These are phyloP conservation scores for Picathartes gymnocephalus DNA, from an alignment of 2,113 vertebrate genomes.

Conservation along the genomic window DNA sequence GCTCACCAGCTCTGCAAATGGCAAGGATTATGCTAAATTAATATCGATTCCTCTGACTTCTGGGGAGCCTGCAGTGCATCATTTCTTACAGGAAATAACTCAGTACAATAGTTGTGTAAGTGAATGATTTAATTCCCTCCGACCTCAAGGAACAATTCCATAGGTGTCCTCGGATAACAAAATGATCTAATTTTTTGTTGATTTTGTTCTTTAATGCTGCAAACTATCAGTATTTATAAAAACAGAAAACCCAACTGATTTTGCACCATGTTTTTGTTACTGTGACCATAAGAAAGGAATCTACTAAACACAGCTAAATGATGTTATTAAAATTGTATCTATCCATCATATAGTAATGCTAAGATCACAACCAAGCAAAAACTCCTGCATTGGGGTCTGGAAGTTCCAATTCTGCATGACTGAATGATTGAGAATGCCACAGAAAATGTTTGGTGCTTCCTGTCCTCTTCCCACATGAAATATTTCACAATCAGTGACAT, in stretches of 20 bases:
- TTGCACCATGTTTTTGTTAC: slow-evolving; percentile 76
- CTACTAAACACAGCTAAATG: slow-evolving; percentile 52
- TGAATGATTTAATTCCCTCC: slow-evolving; percentile 34
- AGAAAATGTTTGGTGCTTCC: slow-evolving; percentile 58
- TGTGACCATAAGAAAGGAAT: slow-evolving; percentile 69
- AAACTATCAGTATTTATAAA: slow-evolving; percentile 77
- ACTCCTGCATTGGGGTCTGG: slow-evolving; percentile 31
- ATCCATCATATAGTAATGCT: slow-evolving; percentile 22
- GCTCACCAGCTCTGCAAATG: slow-evolving; percentile 44
- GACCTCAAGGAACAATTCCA: slow-evolving; percentile 19
- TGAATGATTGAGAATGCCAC: slow-evolving; percentile 52
- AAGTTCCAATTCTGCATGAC: slow-evolving; percentile 65
- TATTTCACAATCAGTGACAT: slow-evolving; percentile 10
- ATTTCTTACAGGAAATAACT: slow-evolving; percentile 52
- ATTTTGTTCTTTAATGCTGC: slow-evolving; percentile 73
- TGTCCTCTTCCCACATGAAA: slow-evolving; percentile 58
- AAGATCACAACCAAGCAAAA: slow-evolving; percentile 58
- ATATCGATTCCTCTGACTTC: slow-evolving; percentile 20
- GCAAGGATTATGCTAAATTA: slow-evolving; percentile 51
- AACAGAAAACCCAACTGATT: slow-evolving; percentile 63
- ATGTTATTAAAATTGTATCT: slow-evolving; percentile 54
- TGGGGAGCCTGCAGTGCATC: slow-evolving; percentile 39
- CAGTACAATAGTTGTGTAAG: slow-evolving; percentile 42
- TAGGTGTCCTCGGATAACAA: slow-evolving; percentile 46
- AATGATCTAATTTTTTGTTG: slow-evolving; percentile 34